Evolutionary conservation across 2,797 vertebrate genomes (phyloP).

Genomic region (Phylloscopus collybita): DNA sequence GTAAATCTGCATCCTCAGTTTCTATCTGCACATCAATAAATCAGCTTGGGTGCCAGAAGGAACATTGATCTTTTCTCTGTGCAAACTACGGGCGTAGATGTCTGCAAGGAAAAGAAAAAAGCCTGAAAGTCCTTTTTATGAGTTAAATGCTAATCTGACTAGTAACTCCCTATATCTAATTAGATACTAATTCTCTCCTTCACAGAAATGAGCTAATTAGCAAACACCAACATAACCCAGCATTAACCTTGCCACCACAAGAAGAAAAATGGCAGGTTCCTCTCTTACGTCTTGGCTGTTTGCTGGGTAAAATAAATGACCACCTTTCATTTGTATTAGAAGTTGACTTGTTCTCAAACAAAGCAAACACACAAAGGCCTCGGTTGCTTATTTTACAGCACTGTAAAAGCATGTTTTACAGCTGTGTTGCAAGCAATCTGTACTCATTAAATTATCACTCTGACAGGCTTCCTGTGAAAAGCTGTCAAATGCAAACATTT

Average conservation of each 20-base stretch:
- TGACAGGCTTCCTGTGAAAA: constrained; percentile 67
- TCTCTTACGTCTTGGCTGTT: constrained; percentile 59
- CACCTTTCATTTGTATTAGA: constrained; percentile 72
- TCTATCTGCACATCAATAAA: background rate
- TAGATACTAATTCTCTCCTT: constrained; percentile 48
- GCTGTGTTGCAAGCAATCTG: constrained; percentile 62
- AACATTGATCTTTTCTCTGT: background rate
- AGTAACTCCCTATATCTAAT: constrained; percentile 23
- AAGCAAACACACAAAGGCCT: constrained; percentile 75
- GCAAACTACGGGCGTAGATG: accelerated
- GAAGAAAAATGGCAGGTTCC: constrained; percentile 56
- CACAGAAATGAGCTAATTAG: constrained; percentile 65
- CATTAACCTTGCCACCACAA: constrained; percentile 67
- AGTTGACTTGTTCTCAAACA: constrained; percentile 68
- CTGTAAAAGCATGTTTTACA: constrained; percentile 75
- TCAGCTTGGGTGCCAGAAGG: background rate
- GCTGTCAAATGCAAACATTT: constrained; percentile 54
- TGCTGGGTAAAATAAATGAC: constrained; percentile 75
- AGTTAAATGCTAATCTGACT: constrained; percentile 13
- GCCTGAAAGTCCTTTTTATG: background rate
- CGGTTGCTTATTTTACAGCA: constrained; percentile 71
- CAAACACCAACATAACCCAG: constrained; percentile 61
- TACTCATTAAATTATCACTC: constrained; percentile 74
- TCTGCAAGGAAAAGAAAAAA: background rate
- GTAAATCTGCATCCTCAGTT: background rate